phyloP scores from a whole-genome alignment of 2,113 vertebrate genomes.

The Pangasianodon hypophthalmus region DNA sequence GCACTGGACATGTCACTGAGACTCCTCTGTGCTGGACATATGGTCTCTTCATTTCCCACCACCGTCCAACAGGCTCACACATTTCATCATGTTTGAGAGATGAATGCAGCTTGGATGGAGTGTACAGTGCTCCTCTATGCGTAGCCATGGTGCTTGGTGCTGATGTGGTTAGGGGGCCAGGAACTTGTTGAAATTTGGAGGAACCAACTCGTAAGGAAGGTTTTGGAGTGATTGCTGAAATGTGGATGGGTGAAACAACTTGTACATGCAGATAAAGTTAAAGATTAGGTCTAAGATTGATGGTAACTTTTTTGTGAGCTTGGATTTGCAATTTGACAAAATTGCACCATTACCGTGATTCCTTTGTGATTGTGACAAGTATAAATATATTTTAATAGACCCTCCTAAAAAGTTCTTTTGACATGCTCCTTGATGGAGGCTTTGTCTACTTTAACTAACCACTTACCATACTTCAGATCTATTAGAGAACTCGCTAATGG shows the following conservation, averaged over 20 bases:
- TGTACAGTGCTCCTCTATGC: not conserved
- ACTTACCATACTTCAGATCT: slow-evolving; percentile 33
- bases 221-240: not conserved
- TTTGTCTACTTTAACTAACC: slow-evolving; percentile 47
- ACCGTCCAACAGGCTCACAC: slow-evolving; percentile 10
- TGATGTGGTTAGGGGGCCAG: not conserved
- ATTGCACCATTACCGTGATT: slow-evolving; percentile 10
- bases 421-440: slow-evolving; percentile 31
- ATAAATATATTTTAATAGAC: slow-evolving; percentile 35
- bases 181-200: not conserved
- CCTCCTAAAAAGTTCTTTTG: slow-evolving; percentile 32
- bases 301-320: not conserved
- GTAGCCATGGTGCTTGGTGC: not conserved
- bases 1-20: slow-evolving; percentile 40
- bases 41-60: slow-evolving; percentile 34
- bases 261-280: not conserved
- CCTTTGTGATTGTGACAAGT: slow-evolving; percentile 22
- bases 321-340: slow-evolving; percentile 20
- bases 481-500: slow-evolving; percentile 37
- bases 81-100: slow-evolving; percentile 51
- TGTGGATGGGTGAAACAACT: not conserved
- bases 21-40: slow-evolving; percentile 52
- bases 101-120: slow-evolving; percentile 1
- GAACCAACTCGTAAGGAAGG: not conserved
- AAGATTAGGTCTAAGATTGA: not conserved